Conservation (phyloP, 2,113 vertebrate species). For the Caranx ignobilis region DNA sequence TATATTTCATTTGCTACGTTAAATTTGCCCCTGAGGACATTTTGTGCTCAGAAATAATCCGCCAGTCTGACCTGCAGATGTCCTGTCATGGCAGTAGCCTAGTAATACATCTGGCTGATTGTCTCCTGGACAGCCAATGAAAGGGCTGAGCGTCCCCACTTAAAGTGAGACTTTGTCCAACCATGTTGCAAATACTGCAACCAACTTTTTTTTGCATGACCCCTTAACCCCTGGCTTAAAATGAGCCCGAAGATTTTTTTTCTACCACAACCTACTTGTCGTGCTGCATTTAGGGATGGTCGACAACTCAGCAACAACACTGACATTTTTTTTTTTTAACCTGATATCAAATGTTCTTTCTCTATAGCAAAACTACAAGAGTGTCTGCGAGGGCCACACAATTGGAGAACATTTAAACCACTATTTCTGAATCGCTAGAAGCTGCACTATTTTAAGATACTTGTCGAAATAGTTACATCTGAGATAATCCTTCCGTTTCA, state of each 20-base stretch:
- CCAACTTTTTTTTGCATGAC: constrained; percentile 21
- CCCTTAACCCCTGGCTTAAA: background rate
- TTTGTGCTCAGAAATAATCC: constrained; percentile 38
- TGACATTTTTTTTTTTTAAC: background rate
- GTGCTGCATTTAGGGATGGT: constrained; percentile 16
- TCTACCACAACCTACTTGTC: background rate
- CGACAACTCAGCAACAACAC: background rate
- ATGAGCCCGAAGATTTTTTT: background rate
- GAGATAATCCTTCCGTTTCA: background rate
- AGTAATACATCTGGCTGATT: constrained; percentile 82
- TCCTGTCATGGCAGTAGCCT: constrained; percentile 77
- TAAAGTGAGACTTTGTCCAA: constrained; percentile 61
- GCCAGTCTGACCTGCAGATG: constrained; percentile 73
- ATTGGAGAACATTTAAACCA: background rate
- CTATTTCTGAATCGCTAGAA: background rate
- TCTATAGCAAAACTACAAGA: background rate
- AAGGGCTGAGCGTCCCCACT: constrained; percentile 74
- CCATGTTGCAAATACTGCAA: constrained; percentile 33
- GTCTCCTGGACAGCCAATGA: constrained; percentile 84
- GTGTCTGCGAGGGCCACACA: background rate
- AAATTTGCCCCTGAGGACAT: constrained; percentile 42
- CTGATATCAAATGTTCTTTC: background rate
- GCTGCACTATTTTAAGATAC: background rate
- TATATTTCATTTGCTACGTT: constrained; percentile 31
- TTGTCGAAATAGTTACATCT: background rate